Conservation (phyloP, 2,888 invertebrate genomes). For the Slavum lentiscoides region DNA sequence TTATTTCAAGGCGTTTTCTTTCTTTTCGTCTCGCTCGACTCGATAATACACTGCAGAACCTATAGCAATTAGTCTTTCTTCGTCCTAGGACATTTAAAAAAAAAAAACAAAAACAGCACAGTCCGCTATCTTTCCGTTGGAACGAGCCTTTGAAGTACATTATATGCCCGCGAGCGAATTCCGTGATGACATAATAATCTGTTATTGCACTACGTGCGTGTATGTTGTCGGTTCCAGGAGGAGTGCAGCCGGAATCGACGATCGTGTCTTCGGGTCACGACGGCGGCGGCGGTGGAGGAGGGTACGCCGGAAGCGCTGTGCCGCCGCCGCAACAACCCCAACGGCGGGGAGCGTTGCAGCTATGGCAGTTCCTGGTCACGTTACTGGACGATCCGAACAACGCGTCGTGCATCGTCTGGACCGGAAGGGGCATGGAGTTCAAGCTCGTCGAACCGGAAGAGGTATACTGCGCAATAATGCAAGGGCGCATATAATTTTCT, state of each 20-base stretch:
- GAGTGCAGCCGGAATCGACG: neutral
- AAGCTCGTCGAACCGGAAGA: constrained; percentile 95
- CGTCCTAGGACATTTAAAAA: too few relatives aligned
- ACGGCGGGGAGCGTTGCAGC: constrained; percentile 82
- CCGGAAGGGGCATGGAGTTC: constrained; percentile 92
- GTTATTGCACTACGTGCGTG: too few relatives aligned
- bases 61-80: too few relatives aligned
- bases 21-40: too few relatives aligned
- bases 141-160: too few relatives aligned
- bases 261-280: constrained; percentile 3
- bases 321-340: constrained; percentile 59
- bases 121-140: too few relatives aligned
- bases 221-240: neutral
- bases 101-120: too few relatives aligned
- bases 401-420: constrained; percentile 89
- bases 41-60: too few relatives aligned
- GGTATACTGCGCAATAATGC: constrained; percentile 60
- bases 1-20: too few relatives aligned
- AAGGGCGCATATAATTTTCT: neutral
- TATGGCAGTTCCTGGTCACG: constrained; percentile 94
- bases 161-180: too few relatives aligned
- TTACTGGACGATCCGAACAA: constrained; percentile 72
- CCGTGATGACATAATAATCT: too few relatives aligned
- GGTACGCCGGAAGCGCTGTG: constrained; percentile 22
- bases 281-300: neutral